Conservation (phyloP, 2,888 invertebrate genomes). For the Apantesis nais region DNA sequence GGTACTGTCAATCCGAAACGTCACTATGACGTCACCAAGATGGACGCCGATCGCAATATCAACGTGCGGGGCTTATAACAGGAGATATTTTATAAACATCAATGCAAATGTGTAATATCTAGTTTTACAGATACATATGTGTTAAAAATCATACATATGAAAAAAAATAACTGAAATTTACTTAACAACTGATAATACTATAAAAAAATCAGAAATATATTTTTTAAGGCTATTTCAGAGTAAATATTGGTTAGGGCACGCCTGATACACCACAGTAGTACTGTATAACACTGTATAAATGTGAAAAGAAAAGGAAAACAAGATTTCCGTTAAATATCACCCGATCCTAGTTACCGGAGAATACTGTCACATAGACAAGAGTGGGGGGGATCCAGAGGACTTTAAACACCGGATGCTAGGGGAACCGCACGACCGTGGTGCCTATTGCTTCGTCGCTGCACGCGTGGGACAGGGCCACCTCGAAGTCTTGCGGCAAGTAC, state of each 20-base stretch:
- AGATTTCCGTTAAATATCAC: background rate
- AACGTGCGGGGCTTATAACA: too few relatives aligned
- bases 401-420: conserved; percentile 49
- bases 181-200: background rate
- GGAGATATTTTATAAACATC: too few relatives aligned
- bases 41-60: too few relatives aligned
- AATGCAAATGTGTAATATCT: background rate
- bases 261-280: too few relatives aligned
- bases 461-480: conserved; percentile 76
- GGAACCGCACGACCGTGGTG: conserved; percentile 77
- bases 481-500: conserved; percentile 78
- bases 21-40: too few relatives aligned
- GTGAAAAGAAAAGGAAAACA: background rate
- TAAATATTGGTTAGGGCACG: background rate
- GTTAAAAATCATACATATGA: background rate
- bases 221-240: background rate
- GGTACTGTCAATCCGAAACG: too few relatives aligned
- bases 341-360: background rate
- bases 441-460: conserved; percentile 79
- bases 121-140: background rate
- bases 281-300: too few relatives aligned
- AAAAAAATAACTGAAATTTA: background rate
- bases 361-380: background rate
- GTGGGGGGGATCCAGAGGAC: background rate
- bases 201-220: background rate